phyloP scores from a whole-genome alignment of 1,140 invertebrate genomes.

The Bradynema listronoti region DNA sequence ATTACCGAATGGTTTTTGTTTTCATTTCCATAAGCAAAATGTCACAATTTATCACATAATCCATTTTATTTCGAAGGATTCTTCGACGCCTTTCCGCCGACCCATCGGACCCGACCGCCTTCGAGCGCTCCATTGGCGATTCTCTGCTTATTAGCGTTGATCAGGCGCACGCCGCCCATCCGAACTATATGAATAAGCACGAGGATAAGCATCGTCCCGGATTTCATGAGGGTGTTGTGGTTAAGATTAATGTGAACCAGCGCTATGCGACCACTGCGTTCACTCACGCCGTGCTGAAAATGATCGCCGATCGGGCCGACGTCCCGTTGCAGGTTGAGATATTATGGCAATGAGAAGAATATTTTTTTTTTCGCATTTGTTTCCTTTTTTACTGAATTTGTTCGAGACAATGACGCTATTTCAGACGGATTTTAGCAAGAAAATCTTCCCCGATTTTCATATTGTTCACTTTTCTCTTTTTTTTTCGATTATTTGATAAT shows the following conservation, averaged over 20 bases:
- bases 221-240: constrained; percentile 59
- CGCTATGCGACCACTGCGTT: constrained; percentile 59
- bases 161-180: constrained; percentile 62
- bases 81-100: constrained; percentile 10
- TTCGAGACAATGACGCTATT: no score
- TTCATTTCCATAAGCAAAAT: no score
- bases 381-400: no score
- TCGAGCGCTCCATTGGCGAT: constrained; percentile 45
- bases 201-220: constrained; percentile 56
- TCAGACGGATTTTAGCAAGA: no score
- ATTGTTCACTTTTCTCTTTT: no score
- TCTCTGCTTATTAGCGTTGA: constrained; percentile 60
- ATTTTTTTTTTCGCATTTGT: background rate
- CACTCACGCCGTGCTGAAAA: constrained; percentile 60
- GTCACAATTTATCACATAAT: no score
- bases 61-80: constrained; percentile 58
- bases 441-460: no score
- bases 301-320: constrained; percentile 58
- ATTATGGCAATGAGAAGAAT: background rate
- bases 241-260: constrained; percentile 63
- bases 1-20: constrained; percentile 59
- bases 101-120: constrained; percentile 33
- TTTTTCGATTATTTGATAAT: background rate
- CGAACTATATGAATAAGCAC: constrained; percentile 59
- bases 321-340: constrained; percentile 58